Conservation (phyloP, 2,797 vertebrate genomes). For the Dendrocincla fuliginosa region DNA sequence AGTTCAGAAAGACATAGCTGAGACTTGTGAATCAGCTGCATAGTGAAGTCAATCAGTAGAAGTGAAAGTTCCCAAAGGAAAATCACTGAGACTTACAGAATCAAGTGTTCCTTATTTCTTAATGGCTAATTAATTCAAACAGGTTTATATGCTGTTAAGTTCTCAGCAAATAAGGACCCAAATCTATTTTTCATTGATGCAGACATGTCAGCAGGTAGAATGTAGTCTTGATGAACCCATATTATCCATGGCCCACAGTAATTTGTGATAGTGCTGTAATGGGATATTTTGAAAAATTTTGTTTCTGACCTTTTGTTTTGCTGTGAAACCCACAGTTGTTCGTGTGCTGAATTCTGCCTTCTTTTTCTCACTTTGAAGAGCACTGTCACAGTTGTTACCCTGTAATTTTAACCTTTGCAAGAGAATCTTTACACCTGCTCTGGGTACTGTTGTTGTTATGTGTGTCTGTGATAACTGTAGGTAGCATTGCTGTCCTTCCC, state of each 20-base stretch:
- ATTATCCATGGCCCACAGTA: neutral
- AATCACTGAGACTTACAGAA: neutral
- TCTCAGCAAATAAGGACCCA: neutral
- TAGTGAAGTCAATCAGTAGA: neutral
- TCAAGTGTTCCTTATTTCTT: neutral
- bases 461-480: neutral
- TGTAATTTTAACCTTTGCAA: neutral
- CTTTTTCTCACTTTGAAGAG: neutral
- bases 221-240: neutral
- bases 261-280: neutral
- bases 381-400: neutral
- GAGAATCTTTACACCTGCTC: neutral
- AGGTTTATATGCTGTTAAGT: neutral
- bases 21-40: constrained; percentile 2
- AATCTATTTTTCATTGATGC: neutral
- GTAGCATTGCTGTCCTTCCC: neutral
- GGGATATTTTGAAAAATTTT: neutral
- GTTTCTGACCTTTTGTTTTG: neutral
- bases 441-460: neutral
- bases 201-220: neutral
- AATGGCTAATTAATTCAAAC: neutral
- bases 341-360: neutral
- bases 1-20: neutral
- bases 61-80: neutral
- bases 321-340: neutral